Conservation (phyloP, 1,140 invertebrate species). For the Apocrypta bakeri region DNA sequence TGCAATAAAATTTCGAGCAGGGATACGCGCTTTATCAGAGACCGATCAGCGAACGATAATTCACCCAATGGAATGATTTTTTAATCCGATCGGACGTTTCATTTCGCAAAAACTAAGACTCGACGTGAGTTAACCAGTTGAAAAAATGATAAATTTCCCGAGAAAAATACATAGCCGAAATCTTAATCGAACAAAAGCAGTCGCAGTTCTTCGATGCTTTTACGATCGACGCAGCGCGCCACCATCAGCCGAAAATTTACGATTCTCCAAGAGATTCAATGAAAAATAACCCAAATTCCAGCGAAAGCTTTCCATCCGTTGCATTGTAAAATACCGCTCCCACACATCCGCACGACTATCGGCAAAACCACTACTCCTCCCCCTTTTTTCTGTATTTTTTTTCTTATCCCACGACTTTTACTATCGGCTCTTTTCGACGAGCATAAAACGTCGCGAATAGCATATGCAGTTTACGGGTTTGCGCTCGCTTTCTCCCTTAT, state of each 20-base stretch:
- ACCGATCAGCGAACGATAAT: background rate
- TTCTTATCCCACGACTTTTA: slow-evolving; percentile 32
- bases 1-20: background rate
- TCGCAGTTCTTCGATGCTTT: background rate
- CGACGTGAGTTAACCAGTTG: no score
- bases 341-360: background rate
- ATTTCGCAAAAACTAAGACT: no score
- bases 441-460: slow-evolving; percentile 32
- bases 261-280: background rate
- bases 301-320: background rate
- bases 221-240: background rate
- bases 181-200: background rate
- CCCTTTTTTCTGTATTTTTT: background rate
- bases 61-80: no score
- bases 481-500: slow-evolving; percentile 29
- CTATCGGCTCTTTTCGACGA: slow-evolving; percentile 30
- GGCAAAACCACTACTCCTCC: slow-evolving; percentile 21
- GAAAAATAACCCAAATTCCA: background rate
- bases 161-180: background rate
- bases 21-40: background rate
- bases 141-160: no score
- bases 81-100: no score
- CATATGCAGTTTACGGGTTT: slow-evolving; percentile 48
- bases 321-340: slow-evolving; percentile 15
- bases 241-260: background rate